Evolutionary conservation across 2,113 vertebrate species (phyloP), one percentile per base, ranked within the genome.

Genomic region (Epinephelus cyanopodus): DNA sequence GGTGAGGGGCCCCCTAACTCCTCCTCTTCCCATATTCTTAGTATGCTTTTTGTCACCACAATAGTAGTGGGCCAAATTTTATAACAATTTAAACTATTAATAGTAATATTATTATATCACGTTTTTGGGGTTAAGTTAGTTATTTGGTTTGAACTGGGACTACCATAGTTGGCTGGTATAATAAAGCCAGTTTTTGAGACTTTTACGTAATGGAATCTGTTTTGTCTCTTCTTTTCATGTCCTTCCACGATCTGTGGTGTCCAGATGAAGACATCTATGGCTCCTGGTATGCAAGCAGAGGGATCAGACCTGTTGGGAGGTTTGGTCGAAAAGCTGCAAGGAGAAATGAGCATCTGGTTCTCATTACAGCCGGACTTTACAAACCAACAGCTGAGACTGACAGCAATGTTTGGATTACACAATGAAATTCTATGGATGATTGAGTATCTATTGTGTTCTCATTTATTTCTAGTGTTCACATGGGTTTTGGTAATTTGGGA

Each of bases 221-320:
- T 57, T 23, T 69, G 2, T 57, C 2, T 39, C 21, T 18, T 54
- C 29, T 63, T 69, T 6, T 23, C 21, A 11, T 54, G 21, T 47
- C 13, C 23, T 0, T 42, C 21, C 18, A 33, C 19, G 15, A 0
- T 63, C 25, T 64, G 78, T 76, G 53, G 42, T 54, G 1, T 39
- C 18, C 92, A 97, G 96, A 94, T 68, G 96, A 94, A 0, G 92
- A 96, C 84, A 96, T 97, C 68, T 90, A 96, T 23, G 95, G 96
- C 4, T 96, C 95, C 79, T 98, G 97, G 96, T 97, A 97, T 76
- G 92, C 88, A 0, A 93, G 94, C 2, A 95, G 96, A 0, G 94
- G 96, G 7, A 96, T 97, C 92, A 90, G 97, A 79, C 97, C 97
- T 0, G 94, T 97, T 81, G 96, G 97, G 21, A 87, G 96, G 2